Percentiles rank a stretch among this genome's conserved stretches.
Conservation (phyloP, 2,888 invertebrate species). For the Boloria euphrosyne region DNA sequence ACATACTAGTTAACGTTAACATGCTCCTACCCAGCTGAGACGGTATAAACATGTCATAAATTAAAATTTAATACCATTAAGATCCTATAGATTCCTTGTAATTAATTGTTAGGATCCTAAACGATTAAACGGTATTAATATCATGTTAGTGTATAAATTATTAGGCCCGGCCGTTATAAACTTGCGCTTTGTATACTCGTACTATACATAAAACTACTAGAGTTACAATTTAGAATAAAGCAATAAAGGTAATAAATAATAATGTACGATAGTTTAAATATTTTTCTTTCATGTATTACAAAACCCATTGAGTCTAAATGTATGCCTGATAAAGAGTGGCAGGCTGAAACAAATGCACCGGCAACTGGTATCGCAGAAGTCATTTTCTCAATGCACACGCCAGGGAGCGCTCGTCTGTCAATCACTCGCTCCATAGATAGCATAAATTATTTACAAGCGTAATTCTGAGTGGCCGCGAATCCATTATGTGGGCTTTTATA, state of each 20-base stretch:
- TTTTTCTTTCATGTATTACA: neutral
- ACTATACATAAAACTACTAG: neutral
- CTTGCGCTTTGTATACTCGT: neutral
- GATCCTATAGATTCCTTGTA: slow-evolving; percentile 47
- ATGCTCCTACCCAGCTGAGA: slow-evolving; percentile 54
- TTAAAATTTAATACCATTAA: slow-evolving; percentile 48
- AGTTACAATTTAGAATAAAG: too few relatives aligned
- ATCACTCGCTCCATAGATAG: slow-evolving; percentile 67
- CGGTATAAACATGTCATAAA: slow-evolving; percentile 52
- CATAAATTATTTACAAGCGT: slow-evolving; percentile 79
- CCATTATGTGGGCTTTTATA: slow-evolving; percentile 71
- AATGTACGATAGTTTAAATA: neutral
- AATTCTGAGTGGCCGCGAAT: slow-evolving; percentile 72
- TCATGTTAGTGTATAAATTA: slow-evolving; percentile 31
- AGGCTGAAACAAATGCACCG: slow-evolving; percentile 35
- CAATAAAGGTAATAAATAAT: neutral
- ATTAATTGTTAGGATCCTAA: slow-evolving; percentile 37
- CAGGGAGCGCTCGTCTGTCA: slow-evolving; percentile 65
- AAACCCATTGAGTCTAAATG: slow-evolving; percentile 28
- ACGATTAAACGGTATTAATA: slow-evolving; percentile 35
- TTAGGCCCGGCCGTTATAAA: slow-evolving; percentile 13
- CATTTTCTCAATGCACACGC: slow-evolving; percentile 45
- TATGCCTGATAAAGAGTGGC: slow-evolving; percentile 31
- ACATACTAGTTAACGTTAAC: slow-evolving; percentile 69
- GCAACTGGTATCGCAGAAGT: slow-evolving; percentile 32